Base-by-base conservation (phyloP, 1,140 invertebrate species). In the Cydia pomonella region DNA sequence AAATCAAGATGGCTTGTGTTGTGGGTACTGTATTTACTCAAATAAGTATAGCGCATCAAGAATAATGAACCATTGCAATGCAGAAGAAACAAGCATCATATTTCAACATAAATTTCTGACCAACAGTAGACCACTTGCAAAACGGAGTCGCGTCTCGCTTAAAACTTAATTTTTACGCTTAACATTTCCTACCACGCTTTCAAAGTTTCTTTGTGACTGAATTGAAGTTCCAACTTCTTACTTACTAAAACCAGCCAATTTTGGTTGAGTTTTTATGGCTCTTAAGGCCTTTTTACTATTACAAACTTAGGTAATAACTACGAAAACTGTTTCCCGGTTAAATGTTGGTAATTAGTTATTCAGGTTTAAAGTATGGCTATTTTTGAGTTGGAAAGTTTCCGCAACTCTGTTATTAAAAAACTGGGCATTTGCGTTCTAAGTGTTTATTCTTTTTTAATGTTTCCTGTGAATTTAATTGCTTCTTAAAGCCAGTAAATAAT, bases 311-410 rank as follows among this genome's bases (percentile, higher is more conserved):
- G 53, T 23, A 59, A 59, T 59, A 59, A 59, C 53, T 59, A 59
- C 53, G 10, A 59, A 59, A 59, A 59, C 53, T 59, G 53, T 59
- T 59, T 59, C 21, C 53, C 53, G 53, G 18, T 59, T 59, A 23
- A 59, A 59, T 59, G 21, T 21, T 59, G 53, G 21, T 59, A 59
- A 59, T 59, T 59, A 59, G 53, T 59, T 59, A 59, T 59, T 59
- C 53, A 47, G 21, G 53, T 59, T 59, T 21, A 23, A 59, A 59
- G 53, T 59, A 59, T 53, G 18, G 16, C 50, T 18, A 53, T 59
- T 59, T 59, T 59, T 21, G 18, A 59, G 53, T 53, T 53, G 50
- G 50, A 6, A 12, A 59, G 53, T 59, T 50, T 59, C 9, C n/a
- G 21, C 18, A 59, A 59, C 7, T 59, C 6, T 53, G 3, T 6